These are phyloP conservation scores for Elmis aenea DNA, from an alignment of 2,888 invertebrate genomes.

Conservation along the genomic window DNA sequence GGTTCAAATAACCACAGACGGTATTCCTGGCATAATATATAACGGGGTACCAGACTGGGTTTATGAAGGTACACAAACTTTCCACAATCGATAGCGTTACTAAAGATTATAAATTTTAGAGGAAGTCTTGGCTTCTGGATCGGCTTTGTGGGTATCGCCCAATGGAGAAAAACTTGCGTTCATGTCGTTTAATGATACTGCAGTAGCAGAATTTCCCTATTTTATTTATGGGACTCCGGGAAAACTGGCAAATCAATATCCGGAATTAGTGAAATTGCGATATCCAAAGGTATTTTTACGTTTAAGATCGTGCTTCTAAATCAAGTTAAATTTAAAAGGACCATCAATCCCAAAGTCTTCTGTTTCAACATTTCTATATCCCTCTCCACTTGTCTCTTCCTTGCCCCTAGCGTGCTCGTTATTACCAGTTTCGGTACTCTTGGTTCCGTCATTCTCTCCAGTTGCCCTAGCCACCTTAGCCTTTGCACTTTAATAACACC, in stretches of 20 bases:
- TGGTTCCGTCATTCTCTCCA: slow-evolving; percentile 9
- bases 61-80: slow-evolving; percentile 68
- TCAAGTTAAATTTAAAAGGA: neutral
- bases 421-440: slow-evolving; percentile 3
- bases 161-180: slow-evolving; percentile 64
- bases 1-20: slow-evolving; percentile 52
- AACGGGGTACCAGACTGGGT: slow-evolving; percentile 90
- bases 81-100: too few relatives aligned
- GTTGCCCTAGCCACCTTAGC: slow-evolving; percentile 11
- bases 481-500: slow-evolving; percentile 5
- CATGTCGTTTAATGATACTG: slow-evolving; percentile 66
- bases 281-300: slow-evolving; percentile 65
- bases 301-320: neutral
- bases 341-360: too few relatives aligned
- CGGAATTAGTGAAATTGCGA: slow-evolving; percentile 58
- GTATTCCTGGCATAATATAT: slow-evolving; percentile 61
- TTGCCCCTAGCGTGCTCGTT: neutral
- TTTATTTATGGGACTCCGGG: slow-evolving; percentile 62
- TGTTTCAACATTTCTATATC: too few relatives aligned
- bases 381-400: neutral
- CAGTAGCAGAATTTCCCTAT: slow-evolving; percentile 61
- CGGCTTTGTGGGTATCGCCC: slow-evolving; percentile 77
- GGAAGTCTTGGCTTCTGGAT: slow-evolving; percentile 67
- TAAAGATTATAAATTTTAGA: slow-evolving; percentile 61
- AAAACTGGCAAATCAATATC: slow-evolving; percentile 59